Percentiles rank a stretch among this genome's conserved stretches.
Evolutionary conservation across 2,113 vertebrate genomes (phyloP).

Genomic region (Xerus inauris): DNA sequence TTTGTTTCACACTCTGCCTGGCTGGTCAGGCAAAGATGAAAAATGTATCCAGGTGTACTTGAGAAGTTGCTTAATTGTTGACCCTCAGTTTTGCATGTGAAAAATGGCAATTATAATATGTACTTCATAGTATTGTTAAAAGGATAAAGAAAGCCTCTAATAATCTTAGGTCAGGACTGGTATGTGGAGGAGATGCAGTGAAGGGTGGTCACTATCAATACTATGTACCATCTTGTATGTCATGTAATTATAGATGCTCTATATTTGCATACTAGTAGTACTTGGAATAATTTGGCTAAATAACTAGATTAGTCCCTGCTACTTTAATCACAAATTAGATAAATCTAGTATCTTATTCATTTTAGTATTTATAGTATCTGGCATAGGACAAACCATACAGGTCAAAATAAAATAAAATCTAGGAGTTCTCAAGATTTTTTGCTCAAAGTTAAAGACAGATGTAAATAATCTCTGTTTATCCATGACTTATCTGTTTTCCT

Average conservation of each 20-base stretch:
- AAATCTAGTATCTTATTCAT: not conserved
- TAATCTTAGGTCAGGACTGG: not conserved
- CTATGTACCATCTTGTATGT: not conserved
- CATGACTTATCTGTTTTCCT: not conserved
- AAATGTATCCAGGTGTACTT: not conserved
- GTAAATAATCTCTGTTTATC: not conserved
- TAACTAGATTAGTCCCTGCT: not conserved
- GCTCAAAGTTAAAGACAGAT: not conserved
- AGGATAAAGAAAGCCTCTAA: not conserved
- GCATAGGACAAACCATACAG: not conserved
- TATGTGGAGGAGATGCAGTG: not conserved
- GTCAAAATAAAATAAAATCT: not conserved
- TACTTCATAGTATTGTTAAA: not conserved
- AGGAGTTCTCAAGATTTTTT: not conserved
- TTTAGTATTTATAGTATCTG: not conserved
- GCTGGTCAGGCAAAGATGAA: not conserved
- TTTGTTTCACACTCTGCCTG: not conserved
- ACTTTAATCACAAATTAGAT: not conserved
- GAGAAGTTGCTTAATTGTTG: not conserved
- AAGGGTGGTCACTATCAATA: not conserved
- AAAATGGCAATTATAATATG: slow-evolving; percentile 7
- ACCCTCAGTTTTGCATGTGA: not conserved
- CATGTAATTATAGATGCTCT: not conserved
- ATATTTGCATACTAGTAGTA: not conserved
- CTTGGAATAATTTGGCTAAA: not conserved